phyloP scores from a whole-genome alignment of 2,113 vertebrate genomes.

The Myodes glareolus region DNA sequence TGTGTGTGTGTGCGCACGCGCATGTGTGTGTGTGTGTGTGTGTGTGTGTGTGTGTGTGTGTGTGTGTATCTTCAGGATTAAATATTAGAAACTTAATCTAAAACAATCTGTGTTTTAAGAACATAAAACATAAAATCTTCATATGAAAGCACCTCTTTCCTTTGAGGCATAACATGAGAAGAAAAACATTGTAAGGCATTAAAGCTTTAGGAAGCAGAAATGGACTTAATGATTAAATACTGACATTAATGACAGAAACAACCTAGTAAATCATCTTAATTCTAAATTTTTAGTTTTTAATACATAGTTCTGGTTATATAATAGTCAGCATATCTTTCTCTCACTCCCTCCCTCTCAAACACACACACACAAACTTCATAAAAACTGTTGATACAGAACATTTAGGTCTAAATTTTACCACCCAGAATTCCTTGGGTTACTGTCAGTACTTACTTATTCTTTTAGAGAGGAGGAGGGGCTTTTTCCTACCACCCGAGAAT shows the following conservation, averaged over 20 bases:
- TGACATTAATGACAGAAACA: background rate
- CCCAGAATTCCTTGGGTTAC: too few species aligned
- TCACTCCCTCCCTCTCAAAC: background rate
- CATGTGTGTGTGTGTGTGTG: too few species aligned
- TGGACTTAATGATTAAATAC: background rate
- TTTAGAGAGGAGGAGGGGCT: background rate
- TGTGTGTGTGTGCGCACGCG: background rate
- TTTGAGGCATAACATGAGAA: background rate
- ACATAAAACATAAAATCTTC: background rate
- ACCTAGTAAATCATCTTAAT: background rate
- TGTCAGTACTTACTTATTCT: too few species aligned
- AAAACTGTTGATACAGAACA: background rate
- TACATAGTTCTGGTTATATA: background rate
- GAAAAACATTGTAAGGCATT: background rate
- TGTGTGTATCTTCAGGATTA: background rate
- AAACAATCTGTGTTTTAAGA: background rate
- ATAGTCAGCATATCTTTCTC: background rate
- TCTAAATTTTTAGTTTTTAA: background rate
- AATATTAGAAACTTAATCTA: constrained; percentile 33
- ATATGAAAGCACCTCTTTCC: background rate
- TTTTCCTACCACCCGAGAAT: background rate
- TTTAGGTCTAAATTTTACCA: background rate
- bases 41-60: background rate
- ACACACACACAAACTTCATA: background rate
- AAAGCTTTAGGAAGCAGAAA: background rate